These are phyloP conservation scores for Eurytoma adleriae DNA, from an alignment of 2,888 invertebrate genomes.

Conservation along the genomic window DNA sequence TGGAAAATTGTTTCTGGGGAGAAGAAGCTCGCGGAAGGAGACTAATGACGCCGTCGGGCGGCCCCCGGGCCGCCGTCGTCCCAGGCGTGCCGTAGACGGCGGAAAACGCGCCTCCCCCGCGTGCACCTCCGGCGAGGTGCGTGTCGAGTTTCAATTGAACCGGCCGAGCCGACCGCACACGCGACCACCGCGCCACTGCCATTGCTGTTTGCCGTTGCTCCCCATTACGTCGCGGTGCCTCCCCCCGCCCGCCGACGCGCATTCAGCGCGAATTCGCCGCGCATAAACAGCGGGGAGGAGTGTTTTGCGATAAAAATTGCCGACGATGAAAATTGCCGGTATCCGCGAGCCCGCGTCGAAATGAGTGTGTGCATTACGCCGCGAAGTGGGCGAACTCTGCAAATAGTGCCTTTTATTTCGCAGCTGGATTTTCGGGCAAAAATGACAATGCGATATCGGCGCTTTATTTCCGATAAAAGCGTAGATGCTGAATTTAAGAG, in stretches of 20 bases:
- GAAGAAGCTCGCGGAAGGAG: constrained; percentile 7
- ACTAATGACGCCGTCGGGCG: constrained; percentile 1
- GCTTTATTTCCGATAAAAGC: too few relatives aligned
- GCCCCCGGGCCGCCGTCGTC: constrained; percentile 11
- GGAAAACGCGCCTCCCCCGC: constrained; percentile 20
- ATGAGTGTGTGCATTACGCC: too few relatives aligned
- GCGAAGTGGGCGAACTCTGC: too few relatives aligned
- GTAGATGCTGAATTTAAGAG: too few relatives aligned
- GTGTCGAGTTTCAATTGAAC: constrained; percentile 69
- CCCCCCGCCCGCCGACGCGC: neutral
- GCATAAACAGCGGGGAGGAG: neutral
- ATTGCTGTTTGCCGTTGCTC: constrained; percentile 15
- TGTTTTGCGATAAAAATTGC: neutral
- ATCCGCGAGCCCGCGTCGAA: too few relatives aligned
- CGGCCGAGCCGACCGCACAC: constrained; percentile 54
- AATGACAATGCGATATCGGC: too few relatives aligned
- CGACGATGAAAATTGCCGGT: constrained; percentile 5
- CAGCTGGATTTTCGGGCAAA: too few relatives aligned
- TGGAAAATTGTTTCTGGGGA: constrained; percentile 43
- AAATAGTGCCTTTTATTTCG: too few relatives aligned
- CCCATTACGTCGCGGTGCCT: constrained; percentile 28
- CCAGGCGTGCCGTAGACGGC: constrained; percentile 10
- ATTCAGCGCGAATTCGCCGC: neutral
- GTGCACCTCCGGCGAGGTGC: constrained; percentile 59
- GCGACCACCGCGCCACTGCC: constrained; percentile 55